These are phyloP conservation scores for Tautogolabrus adspersus DNA, from an alignment of 2,113 vertebrate species.

Conservation along the genomic window DNA sequence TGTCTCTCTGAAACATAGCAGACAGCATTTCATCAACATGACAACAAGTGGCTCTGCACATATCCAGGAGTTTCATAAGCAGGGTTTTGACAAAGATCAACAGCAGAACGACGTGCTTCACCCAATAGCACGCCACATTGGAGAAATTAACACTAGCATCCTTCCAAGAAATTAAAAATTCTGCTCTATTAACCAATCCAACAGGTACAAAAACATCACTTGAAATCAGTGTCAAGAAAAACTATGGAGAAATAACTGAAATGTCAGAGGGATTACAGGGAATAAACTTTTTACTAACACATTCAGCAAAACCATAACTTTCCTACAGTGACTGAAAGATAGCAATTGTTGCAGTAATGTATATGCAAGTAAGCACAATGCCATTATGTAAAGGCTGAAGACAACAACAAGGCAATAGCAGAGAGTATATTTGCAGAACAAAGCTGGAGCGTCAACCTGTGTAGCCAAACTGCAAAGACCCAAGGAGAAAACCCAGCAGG, in stretches of 20 bases:
- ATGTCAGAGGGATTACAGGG: not conserved
- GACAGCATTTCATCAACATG: not conserved
- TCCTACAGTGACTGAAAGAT: slow-evolving; percentile 16
- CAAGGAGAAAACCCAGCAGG: slow-evolving; percentile 22
- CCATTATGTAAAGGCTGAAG: slow-evolving; percentile 20
- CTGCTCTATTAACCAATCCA: not conserved
- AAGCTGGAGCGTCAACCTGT: slow-evolving; percentile 30
- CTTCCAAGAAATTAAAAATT: not conserved
- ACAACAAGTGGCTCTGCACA: not conserved
- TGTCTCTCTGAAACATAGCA: not conserved
- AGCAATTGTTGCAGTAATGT: slow-evolving; percentile 39
- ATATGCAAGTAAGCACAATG: slow-evolving; percentile 12
- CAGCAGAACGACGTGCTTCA: slow-evolving; percentile 3
- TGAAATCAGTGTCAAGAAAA: not conserved
- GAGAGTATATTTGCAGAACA: slow-evolving; percentile 36
- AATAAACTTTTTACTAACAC: slow-evolving; percentile 12
- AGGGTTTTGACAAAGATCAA: slow-evolving; percentile 1
- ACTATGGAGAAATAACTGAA: slow-evolving; percentile 10
- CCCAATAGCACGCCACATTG: not conserved
- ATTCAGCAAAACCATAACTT: slow-evolving; percentile 30
- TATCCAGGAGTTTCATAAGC: not conserved
- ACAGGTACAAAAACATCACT: slow-evolving; percentile 5
- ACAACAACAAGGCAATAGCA: slow-evolving; percentile 40
- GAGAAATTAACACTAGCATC: slow-evolving; percentile 1
- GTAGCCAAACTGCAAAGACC: slow-evolving; percentile 20